These are phyloP conservation scores for Conchocele bisecta DNA, from an alignment of 2,888 invertebrate species.

Conservation along the genomic window DNA sequence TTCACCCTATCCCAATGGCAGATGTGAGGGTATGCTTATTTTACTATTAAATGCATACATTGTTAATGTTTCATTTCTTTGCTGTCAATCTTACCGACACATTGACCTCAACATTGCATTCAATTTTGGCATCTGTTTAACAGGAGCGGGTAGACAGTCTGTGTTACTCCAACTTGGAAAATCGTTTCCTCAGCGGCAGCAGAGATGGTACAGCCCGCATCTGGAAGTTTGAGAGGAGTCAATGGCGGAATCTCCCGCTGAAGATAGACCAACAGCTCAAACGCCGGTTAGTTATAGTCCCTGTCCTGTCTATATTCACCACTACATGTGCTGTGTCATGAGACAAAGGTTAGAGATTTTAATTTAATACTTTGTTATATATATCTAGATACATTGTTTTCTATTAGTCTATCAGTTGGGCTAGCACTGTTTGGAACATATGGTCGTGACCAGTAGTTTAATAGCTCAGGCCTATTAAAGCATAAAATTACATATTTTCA, in stretches of 20 bases:
- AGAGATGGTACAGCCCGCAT: conserved; percentile 97
- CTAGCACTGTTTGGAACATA: no score
- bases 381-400: no score
- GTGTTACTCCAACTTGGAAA: conserved; percentile 94
- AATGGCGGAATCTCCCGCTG: conserved; percentile 92
- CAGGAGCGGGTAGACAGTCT: conserved; percentile 96
- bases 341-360: no score
- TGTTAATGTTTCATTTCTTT: neutral
- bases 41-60: neutral
- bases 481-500: no score
- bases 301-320: no score
- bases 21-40: neutral
- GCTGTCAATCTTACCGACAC: neutral
- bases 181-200: conserved; percentile 96
- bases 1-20: no score
- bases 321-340: no score
- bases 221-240: conserved; percentile 95
- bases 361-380: no score
- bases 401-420: no score
- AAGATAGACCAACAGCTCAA: conserved; percentile 80
- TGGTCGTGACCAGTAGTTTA: no score
- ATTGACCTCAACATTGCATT: neutral
- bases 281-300: conserved; percentile 28
- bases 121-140: conserved; percentile 16
- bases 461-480: no score